Evolutionary conservation across 2,888 invertebrate genomes (phyloP), one percentile per base, ranked within the genome.

Genomic region (Dryocosmus kuriphilus): DNA sequence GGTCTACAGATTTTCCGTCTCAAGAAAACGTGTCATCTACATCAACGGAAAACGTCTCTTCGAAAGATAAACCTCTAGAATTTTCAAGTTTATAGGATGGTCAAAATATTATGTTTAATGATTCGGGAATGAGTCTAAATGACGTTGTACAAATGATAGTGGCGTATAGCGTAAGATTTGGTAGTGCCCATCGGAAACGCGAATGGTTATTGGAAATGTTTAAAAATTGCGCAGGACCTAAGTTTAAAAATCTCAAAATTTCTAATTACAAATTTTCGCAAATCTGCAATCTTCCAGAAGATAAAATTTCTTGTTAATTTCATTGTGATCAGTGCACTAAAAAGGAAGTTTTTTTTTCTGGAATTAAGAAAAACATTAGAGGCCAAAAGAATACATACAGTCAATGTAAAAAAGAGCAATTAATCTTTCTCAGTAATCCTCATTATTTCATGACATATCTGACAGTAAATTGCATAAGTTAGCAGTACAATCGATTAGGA

Each of bases 401-500:
- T 61, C 2, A 24, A 19, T 75, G 75, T 62, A n/a, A 61, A 22
- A 62, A 60, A 38, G 75, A 35, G 75, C 61, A 75, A 4, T n/a
- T 35, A 9, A 24, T 75, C 9, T 32, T 14, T 35, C 38, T 75
- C 9, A 41, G 41, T 41, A 41, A 41, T 41, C 41, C 41, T 9
- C 9, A 41, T 41, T 41, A 41, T 16, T 41, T 41, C 16, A 16
- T 41, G 16, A 41, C 41, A 32, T 32, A 32, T 5, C 32, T 32
- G 32, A 32, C 32, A 32, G 32, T 32, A 32, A 32, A 32, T 1
- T 38, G 3, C 14, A 38, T 14, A 38, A 38, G 14, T 11, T 14
- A 38, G 14, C 14, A 38, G 38, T 14, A 14, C 1, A 87, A 97
- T 32, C 7, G 6, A 7, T 7, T 0, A 7, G 8, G 7, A 32